Evolutionary conservation across 2,888 invertebrate genomes (phyloP).

Genomic region (Chrysolina americana): DNA sequence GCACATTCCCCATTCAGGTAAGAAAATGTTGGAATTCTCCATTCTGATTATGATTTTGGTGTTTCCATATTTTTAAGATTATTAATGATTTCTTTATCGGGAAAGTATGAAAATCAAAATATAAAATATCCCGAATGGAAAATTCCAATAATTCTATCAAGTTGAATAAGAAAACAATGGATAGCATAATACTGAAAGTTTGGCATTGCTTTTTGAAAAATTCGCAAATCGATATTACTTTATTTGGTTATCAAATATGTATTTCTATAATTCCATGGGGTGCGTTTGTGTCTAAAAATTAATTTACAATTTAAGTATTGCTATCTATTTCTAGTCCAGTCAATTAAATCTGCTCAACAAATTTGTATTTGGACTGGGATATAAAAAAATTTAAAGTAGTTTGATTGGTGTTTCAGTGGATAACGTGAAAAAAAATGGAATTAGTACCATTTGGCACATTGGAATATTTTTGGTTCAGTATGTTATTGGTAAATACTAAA

Average conservation of each 20-base stretch:
- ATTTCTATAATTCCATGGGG: not conserved
- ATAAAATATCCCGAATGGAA: not conserved
- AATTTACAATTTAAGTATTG: not conserved
- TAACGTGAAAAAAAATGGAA: not conserved
- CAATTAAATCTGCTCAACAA: not conserved
- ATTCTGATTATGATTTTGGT: slow-evolving; percentile 10
- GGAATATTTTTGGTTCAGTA: slow-evolving; percentile 6
- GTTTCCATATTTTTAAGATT: no score
- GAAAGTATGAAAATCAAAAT: not conserved
- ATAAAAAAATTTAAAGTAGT: not conserved
- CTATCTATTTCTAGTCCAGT: slow-evolving; percentile 3
- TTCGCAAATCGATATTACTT: slow-evolving; percentile 6
- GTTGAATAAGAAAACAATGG: slow-evolving; percentile 4
- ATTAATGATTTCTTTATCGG: not conserved
- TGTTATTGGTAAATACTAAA: not conserved
- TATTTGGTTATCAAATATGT: not conserved
- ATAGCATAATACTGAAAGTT: slow-evolving; percentile 55
- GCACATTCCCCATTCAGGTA: slow-evolving; percentile 22
- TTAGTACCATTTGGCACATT: slow-evolving; percentile 1
- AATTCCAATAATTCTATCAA: slow-evolving; percentile 24
- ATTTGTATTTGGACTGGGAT: not conserved
- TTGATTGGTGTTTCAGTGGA: not conserved
- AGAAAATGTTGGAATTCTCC: slow-evolving; percentile 36
- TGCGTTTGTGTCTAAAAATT: not conserved
- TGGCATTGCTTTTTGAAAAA: slow-evolving; percentile 47